Conservation (phyloP, 2,113 vertebrate genomes). For the Cephalophus harveyi region DNA sequence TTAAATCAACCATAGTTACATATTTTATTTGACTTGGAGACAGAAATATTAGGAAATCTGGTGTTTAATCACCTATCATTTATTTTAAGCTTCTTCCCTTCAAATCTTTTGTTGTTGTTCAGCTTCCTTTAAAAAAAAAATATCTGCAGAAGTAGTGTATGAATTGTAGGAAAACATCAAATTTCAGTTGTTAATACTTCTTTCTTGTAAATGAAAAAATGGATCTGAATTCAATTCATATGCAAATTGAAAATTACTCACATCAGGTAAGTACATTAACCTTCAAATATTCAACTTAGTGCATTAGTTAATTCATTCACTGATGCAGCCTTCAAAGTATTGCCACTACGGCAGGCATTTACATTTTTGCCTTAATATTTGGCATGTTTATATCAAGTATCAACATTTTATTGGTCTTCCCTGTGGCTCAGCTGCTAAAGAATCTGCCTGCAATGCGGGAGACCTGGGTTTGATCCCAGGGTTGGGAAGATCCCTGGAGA, state of each 20-base stretch:
- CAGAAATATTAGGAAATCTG: conserved; percentile 20
- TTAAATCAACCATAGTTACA: conserved; percentile 18
- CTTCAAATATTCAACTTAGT: background rate
- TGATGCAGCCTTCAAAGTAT: background rate
- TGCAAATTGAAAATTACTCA: background rate
- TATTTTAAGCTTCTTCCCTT: background rate
- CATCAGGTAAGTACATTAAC: background rate
- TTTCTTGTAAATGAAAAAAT: background rate
- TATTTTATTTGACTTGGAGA: background rate
- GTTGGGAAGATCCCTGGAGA: background rate
- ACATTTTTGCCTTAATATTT: background rate
- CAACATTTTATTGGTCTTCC: background rate
- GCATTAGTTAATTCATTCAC: background rate
- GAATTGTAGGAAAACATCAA: background rate
- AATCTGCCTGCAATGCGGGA: background rate
- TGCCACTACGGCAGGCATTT: background rate
- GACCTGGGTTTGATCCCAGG: fast-evolving
- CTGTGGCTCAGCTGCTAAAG: background rate
- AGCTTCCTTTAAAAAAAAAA: background rate
- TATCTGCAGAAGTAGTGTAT: background rate
- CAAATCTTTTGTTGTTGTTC: background rate
- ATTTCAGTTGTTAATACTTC: background rate
- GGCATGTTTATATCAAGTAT: background rate
- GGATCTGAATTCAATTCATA: background rate
- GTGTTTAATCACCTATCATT: background rate